Percentiles rank a stretch among this genome's conserved stretches.
Evolutionary conservation across 2,888 invertebrate species (phyloP).

Genomic region (Fragum whitleyi): DNA sequence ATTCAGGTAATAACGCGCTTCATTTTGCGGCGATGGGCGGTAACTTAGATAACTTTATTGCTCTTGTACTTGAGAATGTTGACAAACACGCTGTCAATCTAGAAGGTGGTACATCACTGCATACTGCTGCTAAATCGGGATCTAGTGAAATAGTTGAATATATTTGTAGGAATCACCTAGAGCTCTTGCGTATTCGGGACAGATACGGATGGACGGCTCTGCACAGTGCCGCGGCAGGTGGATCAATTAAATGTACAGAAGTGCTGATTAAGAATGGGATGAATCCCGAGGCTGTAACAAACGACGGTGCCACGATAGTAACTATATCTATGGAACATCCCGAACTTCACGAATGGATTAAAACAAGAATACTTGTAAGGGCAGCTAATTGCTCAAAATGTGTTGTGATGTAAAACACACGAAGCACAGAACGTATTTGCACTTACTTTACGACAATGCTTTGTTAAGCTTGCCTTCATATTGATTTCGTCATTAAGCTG

Average conservation of each 20-base stretch:
- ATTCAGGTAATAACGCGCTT: slow-evolving; percentile 14
- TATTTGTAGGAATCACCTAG: slow-evolving; percentile 13
- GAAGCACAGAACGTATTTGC: too few species aligned
- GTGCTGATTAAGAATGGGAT: slow-evolving; percentile 84
- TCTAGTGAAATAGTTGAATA: slow-evolving; percentile 11
- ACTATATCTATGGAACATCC: slow-evolving; percentile 6
- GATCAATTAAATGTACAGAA: slow-evolving; percentile 87
- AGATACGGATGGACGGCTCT: slow-evolving; percentile 87
- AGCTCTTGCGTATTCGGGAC: slow-evolving; percentile 55
- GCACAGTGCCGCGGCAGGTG: slow-evolving; percentile 87
- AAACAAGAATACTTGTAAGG: neutral
- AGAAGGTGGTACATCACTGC: slow-evolving; percentile 3
- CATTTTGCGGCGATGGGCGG: slow-evolving; percentile 20
- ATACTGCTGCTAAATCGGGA: slow-evolving; percentile 11
- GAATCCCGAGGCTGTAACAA: slow-evolving; percentile 13
- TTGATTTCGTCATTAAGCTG: too few species aligned
- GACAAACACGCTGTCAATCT: slow-evolving; percentile 13
- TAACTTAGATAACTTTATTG: slow-evolving; percentile 1
- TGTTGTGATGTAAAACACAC: neutral
- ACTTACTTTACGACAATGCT: too few species aligned
- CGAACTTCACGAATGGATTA: neutral
- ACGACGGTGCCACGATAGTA: slow-evolving; percentile 8
- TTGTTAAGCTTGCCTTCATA: too few species aligned
- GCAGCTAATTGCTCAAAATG: neutral
- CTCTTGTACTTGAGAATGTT: slow-evolving; percentile 3